A percentile compares a stretch with the other conserved stretches of the same genome.
phyloP scores from a whole-genome alignment of 2,113 vertebrate genomes.

The Myotis davidii region DNA sequence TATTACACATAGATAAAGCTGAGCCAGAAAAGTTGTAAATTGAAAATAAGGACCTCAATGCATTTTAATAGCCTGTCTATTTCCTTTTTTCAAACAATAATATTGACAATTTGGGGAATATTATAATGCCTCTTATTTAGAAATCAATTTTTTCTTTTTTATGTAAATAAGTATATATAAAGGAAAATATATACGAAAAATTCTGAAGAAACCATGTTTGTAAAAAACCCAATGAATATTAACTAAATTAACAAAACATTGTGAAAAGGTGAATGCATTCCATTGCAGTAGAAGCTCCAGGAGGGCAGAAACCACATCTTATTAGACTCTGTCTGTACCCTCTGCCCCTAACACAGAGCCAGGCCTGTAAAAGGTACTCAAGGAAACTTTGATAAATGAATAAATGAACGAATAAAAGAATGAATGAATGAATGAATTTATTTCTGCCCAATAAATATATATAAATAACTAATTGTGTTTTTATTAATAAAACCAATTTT shows the following conservation, averaged over 20 bases:
- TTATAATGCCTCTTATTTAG: constrained; percentile 45
- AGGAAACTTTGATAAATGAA: not conserved
- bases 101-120: constrained; percentile 49
- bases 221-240: not conserved
- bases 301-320: not conserved
- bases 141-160: constrained; percentile 47
- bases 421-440: not conserved
- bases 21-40: constrained; percentile 35
- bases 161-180: not conserved
- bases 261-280: not conserved
- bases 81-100: constrained; percentile 51
- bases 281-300: not conserved
- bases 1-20: constrained; percentile 8
- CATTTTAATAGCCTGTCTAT: constrained; percentile 44
- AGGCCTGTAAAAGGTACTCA: not conserved
- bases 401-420: not conserved
- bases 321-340: not conserved
- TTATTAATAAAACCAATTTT: constrained; percentile 36
- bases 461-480: constrained; percentile 11
- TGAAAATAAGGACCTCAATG: constrained; percentile 48
- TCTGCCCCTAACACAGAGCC: not conserved
- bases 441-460: not conserved
- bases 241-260: constrained; percentile 33
- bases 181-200: not conserved
- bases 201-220: not conserved